Conservation (phyloP, 2,888 invertebrate species). For the Amiota minor region DNA sequence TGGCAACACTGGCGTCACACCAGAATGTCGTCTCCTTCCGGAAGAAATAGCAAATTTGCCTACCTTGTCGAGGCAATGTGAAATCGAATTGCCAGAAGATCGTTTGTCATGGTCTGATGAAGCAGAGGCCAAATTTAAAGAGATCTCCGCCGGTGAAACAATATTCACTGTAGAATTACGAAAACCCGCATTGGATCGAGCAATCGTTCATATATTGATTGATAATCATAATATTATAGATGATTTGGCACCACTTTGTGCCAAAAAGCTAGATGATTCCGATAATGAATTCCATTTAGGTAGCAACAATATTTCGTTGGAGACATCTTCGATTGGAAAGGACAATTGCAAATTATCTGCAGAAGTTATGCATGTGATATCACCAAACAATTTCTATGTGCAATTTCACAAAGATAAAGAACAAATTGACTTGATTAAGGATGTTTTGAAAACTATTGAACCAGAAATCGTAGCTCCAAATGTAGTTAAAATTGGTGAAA, state of each 20-base stretch:
- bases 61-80: constrained; percentile 78
- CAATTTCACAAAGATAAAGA: constrained; percentile 75
- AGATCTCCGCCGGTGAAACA: constrained; percentile 81
- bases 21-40: constrained; percentile 77
- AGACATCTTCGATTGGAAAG: constrained; percentile 37
- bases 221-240: constrained; percentile 78
- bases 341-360: constrained; percentile 70
- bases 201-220: constrained; percentile 78
- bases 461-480: constrained; percentile 46
- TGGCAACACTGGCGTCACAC: constrained; percentile 78
- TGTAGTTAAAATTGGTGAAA: constrained; percentile 70
- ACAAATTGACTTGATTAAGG: constrained; percentile 76
- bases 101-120: constrained; percentile 79
- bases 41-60: constrained; percentile 77
- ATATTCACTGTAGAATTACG: constrained; percentile 81
- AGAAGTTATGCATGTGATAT: constrained; percentile 82
- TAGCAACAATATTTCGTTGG: constrained; percentile 48
- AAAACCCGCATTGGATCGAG: constrained; percentile 79
- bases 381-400: constrained; percentile 84
- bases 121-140: constrained; percentile 79
- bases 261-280: constrained; percentile 53
- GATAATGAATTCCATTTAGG: constrained; percentile 23
- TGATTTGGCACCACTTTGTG: constrained; percentile 76
- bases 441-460: constrained; percentile 46
- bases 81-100: constrained; percentile 77